Percentiles rank a stretch among this genome's conserved stretches.
Conservation (phyloP, 1,140 invertebrate genomes). For the Drosophila triauraria region DNA sequence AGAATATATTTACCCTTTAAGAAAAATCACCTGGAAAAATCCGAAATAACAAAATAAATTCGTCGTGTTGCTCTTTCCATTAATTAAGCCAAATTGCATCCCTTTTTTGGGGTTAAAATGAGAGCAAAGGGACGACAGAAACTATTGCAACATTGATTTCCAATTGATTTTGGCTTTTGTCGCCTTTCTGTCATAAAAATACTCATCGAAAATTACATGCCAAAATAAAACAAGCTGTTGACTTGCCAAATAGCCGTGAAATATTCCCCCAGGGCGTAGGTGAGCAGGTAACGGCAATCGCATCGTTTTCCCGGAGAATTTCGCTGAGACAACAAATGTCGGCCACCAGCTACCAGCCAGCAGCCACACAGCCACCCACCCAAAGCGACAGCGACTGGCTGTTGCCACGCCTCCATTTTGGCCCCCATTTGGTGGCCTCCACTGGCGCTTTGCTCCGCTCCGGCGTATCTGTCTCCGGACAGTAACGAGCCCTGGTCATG, state of each 20-base stretch:
- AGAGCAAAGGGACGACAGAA: not conserved
- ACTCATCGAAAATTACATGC: constrained; percentile 79
- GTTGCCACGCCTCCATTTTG: constrained; percentile 41
- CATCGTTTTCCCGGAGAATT: constrained; percentile 63
- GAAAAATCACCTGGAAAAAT: not conserved
- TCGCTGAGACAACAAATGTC: constrained; percentile 81
- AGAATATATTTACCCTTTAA: not conserved
- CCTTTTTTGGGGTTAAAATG: constrained; percentile 8
- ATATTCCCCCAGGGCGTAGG: constrained; percentile 80
- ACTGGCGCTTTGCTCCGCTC: constrained; percentile 5
- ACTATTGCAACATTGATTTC: constrained; percentile 72
- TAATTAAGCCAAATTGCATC: constrained; percentile 9
- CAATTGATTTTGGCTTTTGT: constrained; percentile 78
- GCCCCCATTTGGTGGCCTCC: constrained; percentile 38
- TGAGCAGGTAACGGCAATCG: constrained; percentile 82
- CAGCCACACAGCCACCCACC: not conserved
- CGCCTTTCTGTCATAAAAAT: constrained; percentile 74
- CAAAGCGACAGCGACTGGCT: constrained; percentile 8
- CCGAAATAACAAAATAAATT: not conserved
- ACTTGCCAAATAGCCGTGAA: constrained; percentile 84
- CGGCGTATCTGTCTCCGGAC: constrained; percentile 48
- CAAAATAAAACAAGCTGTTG: constrained; percentile 81
- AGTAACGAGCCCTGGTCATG: constrained; percentile 66
- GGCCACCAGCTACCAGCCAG: constrained; percentile 6
- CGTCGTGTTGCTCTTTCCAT: not conserved